Percentiles rank a stretch among this genome's conserved stretches.
phyloP scores from a whole-genome alignment of 2,888 invertebrate genomes.

The Hoplodrina ambigua region DNA sequence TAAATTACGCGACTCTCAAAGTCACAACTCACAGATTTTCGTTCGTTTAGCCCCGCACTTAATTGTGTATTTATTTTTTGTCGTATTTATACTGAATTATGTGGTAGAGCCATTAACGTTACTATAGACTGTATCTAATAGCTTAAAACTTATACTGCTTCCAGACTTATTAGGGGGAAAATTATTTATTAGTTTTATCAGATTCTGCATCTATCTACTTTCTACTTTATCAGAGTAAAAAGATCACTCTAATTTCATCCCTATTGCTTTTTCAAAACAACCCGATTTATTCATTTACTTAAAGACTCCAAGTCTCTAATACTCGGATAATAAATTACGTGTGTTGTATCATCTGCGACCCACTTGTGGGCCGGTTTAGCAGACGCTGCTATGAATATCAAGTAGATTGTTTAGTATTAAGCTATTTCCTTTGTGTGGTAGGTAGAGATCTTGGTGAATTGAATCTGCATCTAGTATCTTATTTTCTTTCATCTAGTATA shows the following conservation, averaged over 20 bases:
- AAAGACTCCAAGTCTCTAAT: constrained; percentile 5
- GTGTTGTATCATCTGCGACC: constrained; percentile 68
- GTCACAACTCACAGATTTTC: no score
- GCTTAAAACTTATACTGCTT: neutral
- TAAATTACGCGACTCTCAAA: no score
- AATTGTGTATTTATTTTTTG: neutral
- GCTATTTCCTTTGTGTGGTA: constrained; percentile 30
- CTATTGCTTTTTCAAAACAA: constrained; percentile 2
- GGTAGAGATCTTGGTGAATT: neutral
- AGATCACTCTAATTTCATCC: neutral
- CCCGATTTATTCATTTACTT: constrained; percentile 1
- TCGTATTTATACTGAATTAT: neutral
- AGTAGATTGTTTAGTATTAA: constrained; percentile 41
- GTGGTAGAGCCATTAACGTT: neutral
- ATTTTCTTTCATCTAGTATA: no score
- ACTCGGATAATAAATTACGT: constrained; percentile 22
- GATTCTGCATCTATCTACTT: neutral
- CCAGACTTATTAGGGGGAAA: neutral
- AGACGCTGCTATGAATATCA: constrained; percentile 54
- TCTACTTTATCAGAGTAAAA: neutral
- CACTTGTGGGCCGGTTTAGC: constrained; percentile 66
- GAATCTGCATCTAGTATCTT: neutral
- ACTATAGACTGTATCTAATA: neutral
- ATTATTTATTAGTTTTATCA: no score
- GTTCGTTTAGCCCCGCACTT: no score